Evolutionary conservation across 1,140 invertebrate species (phyloP), one percentile per base, ranked within the genome.

Genomic region (Oryctes rhinoceros): DNA sequence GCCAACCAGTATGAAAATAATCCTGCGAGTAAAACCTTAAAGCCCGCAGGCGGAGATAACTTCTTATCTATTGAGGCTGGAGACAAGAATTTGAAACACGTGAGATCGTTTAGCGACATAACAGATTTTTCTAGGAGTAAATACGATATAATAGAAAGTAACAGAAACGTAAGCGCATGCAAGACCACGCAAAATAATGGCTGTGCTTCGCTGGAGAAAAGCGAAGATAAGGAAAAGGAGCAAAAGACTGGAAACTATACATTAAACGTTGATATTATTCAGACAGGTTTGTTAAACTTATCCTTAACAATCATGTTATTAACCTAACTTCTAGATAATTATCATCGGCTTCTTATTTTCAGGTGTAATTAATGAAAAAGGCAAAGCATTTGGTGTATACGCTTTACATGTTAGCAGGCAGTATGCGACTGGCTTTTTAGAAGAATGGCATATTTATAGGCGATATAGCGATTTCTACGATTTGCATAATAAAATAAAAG

Each of bases 401-500:
- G 95, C 96, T 1, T 92, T 98, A 20, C 92, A 94, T 35, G 96
- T 98, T 0, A 92, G 90, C 24, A 92, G 93, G 83, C 88, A 88
- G 78, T 93, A 89, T 84, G 91, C 89, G 83, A 91, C 90, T 81
- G 91, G 91, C 4, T 92, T 92, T 83, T 90, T 94, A 87, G 92
- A 93, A 86, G 91, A 91, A 71, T 95, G 94, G 94, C 94, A 95
- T 83, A 93, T 95, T 80, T 95, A 95, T 84, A 89, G 94, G 80
- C 85, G 94, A 82, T 99, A 98, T 85, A 97, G 95, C 47, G 97
- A 98, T 88, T 98, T 99, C 88, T 93, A 98, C 86, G 95, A 96
- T 85, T 89, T 98, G 7, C 92, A 96, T 85, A 90, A 91, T 84
- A 92, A 94, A 88, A 91, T 97, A 84, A 93, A 92, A 87, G 92